These are phyloP conservation scores for Centropristis striata DNA, from an alignment of 2,113 vertebrate species.

Conservation along the genomic window DNA sequence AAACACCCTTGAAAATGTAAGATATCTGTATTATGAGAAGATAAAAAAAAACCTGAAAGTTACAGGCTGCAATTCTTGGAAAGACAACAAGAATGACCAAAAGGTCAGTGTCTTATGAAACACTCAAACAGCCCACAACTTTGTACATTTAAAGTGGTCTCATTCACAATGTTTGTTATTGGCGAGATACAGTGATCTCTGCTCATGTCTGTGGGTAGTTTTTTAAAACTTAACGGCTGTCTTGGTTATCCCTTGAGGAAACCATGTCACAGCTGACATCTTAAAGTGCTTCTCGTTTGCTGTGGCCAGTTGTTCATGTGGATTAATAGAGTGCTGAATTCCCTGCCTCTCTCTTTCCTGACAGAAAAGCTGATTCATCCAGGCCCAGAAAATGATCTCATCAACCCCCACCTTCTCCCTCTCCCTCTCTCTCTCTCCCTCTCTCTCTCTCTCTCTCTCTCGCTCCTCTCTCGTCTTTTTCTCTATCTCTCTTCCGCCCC, in stretches of 20 bases:
- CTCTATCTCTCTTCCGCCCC: constrained; percentile 1
- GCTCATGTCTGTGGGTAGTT: not conserved
- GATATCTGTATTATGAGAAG: too few relatives aligned
- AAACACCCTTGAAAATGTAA: too few relatives aligned
- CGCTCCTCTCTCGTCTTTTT: not conserved
- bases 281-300: constrained; percentile 35
- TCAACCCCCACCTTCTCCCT: constrained; percentile 41
- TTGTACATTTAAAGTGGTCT: not conserved
- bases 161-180: not conserved
- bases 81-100: not conserved
- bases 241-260: not conserved
- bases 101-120: not conserved
- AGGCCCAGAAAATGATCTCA: constrained; percentile 82
- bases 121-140: not conserved
- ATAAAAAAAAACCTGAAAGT: not conserved
- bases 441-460: constrained; percentile 6
- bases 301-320: constrained; percentile 31
- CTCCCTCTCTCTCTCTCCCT: not conserved
- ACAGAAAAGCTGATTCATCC: constrained; percentile 83
- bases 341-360: constrained; percentile 16
- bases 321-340: constrained; percentile 34
- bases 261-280: constrained; percentile 36
- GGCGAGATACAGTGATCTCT: not conserved
- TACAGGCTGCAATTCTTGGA: too few relatives aligned
- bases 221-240: not conserved